phyloP scores from a whole-genome alignment of 1,140 invertebrate genomes.

The Eriocheir sinensis region DNA sequence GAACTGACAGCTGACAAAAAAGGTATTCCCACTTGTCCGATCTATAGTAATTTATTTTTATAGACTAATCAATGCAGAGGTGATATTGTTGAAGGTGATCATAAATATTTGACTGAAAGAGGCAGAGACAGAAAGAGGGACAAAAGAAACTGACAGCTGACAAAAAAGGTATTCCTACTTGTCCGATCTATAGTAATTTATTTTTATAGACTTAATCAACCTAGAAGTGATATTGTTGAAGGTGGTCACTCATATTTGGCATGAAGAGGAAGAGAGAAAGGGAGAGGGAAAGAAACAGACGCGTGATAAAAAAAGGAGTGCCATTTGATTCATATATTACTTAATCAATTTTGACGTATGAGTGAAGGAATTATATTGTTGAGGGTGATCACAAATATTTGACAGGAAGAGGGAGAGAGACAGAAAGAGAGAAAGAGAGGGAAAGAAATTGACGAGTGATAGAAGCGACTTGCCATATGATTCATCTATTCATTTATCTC shows the following conservation, averaged over 20 bases:
- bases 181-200: background rate
- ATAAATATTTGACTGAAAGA: background rate
- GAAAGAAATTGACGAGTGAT: too few species aligned
- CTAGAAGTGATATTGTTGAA: background rate
- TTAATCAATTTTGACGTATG: background rate
- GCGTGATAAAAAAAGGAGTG: background rate
- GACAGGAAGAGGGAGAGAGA: background rate
- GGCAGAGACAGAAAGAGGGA: background rate
- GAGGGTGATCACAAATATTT: background rate
- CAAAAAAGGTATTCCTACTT: background rate
- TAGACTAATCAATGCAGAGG: too few species aligned
- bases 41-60: background rate
- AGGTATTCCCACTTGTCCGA: background rate
- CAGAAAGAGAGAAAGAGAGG: too few species aligned
- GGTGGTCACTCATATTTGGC: too few species aligned
- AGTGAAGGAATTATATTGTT: background rate
- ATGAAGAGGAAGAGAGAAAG: background rate
- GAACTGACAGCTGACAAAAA: background rate
- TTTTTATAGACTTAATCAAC: background rate
- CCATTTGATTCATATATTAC: background rate
- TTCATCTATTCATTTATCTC: too few species aligned
- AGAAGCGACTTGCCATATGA: too few species aligned
- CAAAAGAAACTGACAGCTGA: background rate
- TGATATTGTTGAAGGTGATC: background rate
- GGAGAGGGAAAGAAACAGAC: background rate